Evolutionary conservation across 1,140 invertebrate genomes (phyloP).

Genomic region (Hyles euphorbiae): DNA sequence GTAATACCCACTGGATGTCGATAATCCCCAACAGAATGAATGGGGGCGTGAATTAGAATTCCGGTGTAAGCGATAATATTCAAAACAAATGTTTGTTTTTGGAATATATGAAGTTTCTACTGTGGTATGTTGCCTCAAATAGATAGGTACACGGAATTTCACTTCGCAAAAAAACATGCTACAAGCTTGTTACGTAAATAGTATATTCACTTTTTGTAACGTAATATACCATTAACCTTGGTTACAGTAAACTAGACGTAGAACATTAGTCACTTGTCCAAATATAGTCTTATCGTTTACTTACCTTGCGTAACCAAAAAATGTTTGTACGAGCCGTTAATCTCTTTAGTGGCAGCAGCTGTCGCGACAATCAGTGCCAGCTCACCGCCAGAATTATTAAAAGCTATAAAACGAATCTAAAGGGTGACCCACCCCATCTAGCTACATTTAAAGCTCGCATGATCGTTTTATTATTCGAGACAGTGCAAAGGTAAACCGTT

Average conservation of each 20-base stretch:
- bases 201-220: too few species aligned
- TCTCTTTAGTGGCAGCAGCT: conserved; percentile 62
- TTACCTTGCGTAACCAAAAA: conserved; percentile 39
- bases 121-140: too few species aligned
- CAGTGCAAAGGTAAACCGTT: conserved; percentile 18
- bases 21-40: conserved; percentile 8
- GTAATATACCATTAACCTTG: too few species aligned
- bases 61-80: neutral
- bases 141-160: too few species aligned
- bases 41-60: neutral
- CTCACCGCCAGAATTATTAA: conserved; percentile 71
- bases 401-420: conserved; percentile 71
- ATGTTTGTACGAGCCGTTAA: conserved; percentile 54
- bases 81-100: too few species aligned
- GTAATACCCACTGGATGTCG: conserved; percentile 11
- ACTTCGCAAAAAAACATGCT: too few species aligned
- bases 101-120: too few species aligned
- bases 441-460: conserved; percentile 56
- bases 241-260: conserved; percentile 1
- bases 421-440: conserved; percentile 67
- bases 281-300: conserved; percentile 38
- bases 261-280: conserved; percentile 18
- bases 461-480: conserved; percentile 58
- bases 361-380: conserved; percentile 63
- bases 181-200: too few species aligned